Conservation (phyloP, 2,113 vertebrate species). For the Prochilodus magdalenae region DNA sequence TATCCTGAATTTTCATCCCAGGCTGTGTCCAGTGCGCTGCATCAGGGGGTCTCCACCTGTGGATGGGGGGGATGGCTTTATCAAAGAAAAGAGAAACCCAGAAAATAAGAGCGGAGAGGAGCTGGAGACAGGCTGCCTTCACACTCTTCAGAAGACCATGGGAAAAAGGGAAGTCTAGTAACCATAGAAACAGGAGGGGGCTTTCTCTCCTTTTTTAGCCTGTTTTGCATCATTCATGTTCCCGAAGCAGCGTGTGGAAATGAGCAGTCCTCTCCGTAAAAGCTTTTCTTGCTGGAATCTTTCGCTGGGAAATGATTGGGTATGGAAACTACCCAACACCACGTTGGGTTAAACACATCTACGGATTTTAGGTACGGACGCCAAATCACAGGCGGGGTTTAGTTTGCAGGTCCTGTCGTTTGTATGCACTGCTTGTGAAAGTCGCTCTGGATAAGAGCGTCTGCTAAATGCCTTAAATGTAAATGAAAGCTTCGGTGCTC, state of each 20-base stretch:
- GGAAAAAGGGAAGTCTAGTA: conserved; percentile 59
- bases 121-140: conserved; percentile 4
- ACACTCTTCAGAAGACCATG: conserved; percentile 29
- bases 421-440: background rate
- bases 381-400: background rate
- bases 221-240: conserved; percentile 66
- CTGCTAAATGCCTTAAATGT: too few relatives aligned
- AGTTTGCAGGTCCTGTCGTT: background rate
- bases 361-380: background rate
- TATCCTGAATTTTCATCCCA: background rate
- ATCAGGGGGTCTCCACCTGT: background rate
- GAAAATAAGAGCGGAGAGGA: conserved; percentile 16
- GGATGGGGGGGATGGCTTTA: too few relatives aligned
- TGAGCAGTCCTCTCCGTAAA: conserved; percentile 45
- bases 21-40: background rate
- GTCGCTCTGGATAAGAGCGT: too few relatives aligned
- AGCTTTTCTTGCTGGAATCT: background rate
- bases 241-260: conserved; percentile 63
- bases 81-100: background rate
- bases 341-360: background rate
- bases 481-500: background rate
- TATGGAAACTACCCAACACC: background rate
- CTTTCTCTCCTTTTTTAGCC: conserved; percentile 52
- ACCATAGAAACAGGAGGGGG: conserved; percentile 75
- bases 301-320: background rate